These are phyloP conservation scores for Nebria brevicollis DNA, from an alignment of 2,888 invertebrate genomes.

Conservation along the genomic window DNA sequence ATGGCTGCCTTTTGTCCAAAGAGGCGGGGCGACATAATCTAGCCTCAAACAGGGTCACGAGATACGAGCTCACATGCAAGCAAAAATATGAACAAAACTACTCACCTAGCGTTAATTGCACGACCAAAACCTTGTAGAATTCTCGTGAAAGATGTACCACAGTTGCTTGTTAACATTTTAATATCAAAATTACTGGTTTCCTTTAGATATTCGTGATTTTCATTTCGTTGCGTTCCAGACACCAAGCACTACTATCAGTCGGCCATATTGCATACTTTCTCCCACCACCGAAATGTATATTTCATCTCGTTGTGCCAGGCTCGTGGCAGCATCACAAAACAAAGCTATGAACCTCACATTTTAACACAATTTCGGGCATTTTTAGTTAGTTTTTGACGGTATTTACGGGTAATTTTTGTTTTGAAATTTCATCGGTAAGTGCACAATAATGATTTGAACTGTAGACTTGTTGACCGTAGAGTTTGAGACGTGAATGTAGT, in stretches of 20 bases:
- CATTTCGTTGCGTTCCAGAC: conserved; percentile 2
- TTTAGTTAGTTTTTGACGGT: conserved; percentile 43
- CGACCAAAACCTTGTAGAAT: conserved; percentile 8
- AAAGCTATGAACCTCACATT: conserved; percentile 30
- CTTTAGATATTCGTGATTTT: conserved; percentile 7
- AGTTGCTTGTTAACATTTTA: conserved; percentile 8
- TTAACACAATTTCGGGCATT: conserved; percentile 31
- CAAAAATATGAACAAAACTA: conserved; percentile 37
- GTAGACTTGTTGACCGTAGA: conserved; percentile 40
- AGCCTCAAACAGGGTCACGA: conserved; percentile 44
- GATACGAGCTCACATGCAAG: conserved; percentile 30
- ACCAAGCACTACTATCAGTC: conserved; percentile 25
- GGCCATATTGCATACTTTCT: conserved; percentile 43
- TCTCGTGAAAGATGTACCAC: neutral
- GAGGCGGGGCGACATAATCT: conserved; percentile 36
- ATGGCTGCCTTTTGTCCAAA: conserved; percentile 42
- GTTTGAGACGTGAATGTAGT: conserved; percentile 38
- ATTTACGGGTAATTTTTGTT: conserved; percentile 40
- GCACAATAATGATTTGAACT: conserved; percentile 16
- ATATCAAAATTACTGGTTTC: neutral
- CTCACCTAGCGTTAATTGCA: conserved; percentile 27
- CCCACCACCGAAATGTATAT: conserved; percentile 33
- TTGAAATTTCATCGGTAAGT: conserved; percentile 41
- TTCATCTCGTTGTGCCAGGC: conserved; percentile 31
- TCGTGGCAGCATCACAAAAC: conserved; percentile 35